Percentiles rank a stretch among this genome's conserved stretches.
Conservation (phyloP, 2,888 invertebrate genomes). For the Yponomeuta evonymella region DNA sequence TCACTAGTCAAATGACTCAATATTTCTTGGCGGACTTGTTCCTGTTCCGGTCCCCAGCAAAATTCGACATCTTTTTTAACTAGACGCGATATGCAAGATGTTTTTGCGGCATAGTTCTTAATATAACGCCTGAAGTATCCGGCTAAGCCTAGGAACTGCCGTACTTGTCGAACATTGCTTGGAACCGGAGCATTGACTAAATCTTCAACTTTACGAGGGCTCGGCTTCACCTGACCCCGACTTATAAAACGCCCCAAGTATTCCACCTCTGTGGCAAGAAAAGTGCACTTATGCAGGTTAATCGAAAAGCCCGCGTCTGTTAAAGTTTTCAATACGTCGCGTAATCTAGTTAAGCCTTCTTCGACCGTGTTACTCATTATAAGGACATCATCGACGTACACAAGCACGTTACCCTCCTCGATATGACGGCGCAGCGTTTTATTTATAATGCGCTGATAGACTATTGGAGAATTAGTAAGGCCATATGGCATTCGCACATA, state of each 20-base stretch:
- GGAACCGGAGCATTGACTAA: slow-evolving; percentile 9
- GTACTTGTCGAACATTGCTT: slow-evolving; percentile 9
- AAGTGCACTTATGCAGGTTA: not conserved
- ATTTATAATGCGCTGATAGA: too few species aligned
- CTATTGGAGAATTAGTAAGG: too few species aligned
- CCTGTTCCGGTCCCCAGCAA: slow-evolving; percentile 13
- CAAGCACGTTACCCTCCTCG: too few species aligned
- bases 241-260: not conserved
- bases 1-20: too few species aligned
- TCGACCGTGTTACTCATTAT: too few species aligned
- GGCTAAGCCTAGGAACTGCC: slow-evolving; percentile 15
- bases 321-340: not conserved
- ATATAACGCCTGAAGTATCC: slow-evolving; percentile 16
- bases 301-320: not conserved
- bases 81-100: slow-evolving; percentile 17
- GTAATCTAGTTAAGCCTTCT: not conserved
- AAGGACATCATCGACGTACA: too few species aligned
- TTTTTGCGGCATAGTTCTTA: slow-evolving; percentile 6
- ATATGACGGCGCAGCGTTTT: too few species aligned
- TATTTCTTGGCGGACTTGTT: not conserved
- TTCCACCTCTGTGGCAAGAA: too few species aligned
- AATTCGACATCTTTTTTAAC: slow-evolving; percentile 20
- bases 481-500: too few species aligned
- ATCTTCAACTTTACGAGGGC: slow-evolving; percentile 10
- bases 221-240: slow-evolving; percentile 17